These are phyloP conservation scores for Kobus ellipsiprymnus DNA, from an alignment of 2,113 vertebrate genomes.

Conservation along the genomic window DNA sequence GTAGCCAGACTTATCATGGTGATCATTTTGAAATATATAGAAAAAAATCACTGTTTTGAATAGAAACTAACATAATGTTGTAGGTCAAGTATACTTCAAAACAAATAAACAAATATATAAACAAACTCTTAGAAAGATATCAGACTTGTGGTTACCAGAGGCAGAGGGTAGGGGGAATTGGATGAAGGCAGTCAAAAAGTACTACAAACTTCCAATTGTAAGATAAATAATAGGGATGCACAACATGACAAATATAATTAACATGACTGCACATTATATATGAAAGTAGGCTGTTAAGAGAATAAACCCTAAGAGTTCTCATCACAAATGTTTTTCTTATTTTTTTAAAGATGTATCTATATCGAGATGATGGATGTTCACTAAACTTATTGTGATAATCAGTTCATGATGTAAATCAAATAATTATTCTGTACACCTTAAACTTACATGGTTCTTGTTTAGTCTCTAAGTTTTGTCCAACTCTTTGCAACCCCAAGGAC, in stretches of 20 bases:
- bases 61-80: background rate
- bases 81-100: background rate
- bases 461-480: background rate
- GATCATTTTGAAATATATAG: background rate
- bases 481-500: background rate
- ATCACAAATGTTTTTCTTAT: background rate
- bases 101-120: background rate
- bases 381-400: background rate
- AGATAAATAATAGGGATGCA: background rate
- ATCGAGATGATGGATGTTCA: background rate
- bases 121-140: background rate
- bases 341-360: background rate
- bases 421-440: background rate
- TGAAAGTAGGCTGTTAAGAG: background rate
- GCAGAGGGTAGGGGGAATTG: background rate
- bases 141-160: background rate
- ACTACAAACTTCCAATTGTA: background rate
- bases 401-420: background rate
- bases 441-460: background rate
- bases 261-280: background rate
- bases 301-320: background rate
- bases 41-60: background rate
- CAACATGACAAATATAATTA: background rate
- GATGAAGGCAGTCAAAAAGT: background rate
- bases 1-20: background rate